Evolutionary conservation across 2,888 invertebrate genomes (phyloP), one percentile per base, ranked within the genome.

Genomic region (Melanophora roralis): DNA sequence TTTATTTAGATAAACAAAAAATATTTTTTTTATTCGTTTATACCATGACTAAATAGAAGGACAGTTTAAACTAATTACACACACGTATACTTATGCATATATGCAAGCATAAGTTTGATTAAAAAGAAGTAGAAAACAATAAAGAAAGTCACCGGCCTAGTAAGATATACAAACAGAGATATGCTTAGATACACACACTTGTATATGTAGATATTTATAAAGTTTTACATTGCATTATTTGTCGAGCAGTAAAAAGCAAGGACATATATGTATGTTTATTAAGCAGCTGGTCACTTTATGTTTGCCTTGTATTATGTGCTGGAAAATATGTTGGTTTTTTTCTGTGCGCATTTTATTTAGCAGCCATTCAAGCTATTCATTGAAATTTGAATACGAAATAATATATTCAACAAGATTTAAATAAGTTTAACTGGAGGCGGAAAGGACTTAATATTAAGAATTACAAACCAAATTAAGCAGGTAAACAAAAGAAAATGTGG

Each of bases 391-490:
- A 55, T 32, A 65, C 69, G 69, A 57, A 69, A 69, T 64, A 76
- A 57, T 64, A 76, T 51, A 76, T 71, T 69, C 64, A 76, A 47
- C 62, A 57, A 64, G 40, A 55, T 64, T 64, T 64, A 71, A 71
- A 64, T 57, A 57, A 77, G 65, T 71, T 71, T 71, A 47, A 71
- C 71, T 77, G 49, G 32, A 59, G 76, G 76, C 76, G 12, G 71
- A n/a, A 57, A 71, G 45, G 68, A 60, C 47, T 76, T 68, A 76
- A 76, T 68, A 64, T 76, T 69, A 76, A 71, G 76, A 69, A 64
- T 77, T 77, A 71, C 69, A 11, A 69, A 55, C 53, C 69, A 40
- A 57, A 69, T 62, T 55, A 43, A 55, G 45, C 45, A n/a, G n/a
- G 12, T 11, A 55, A 74, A 55, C 27, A 12, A 49, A 65, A 65